A percentile compares a stretch with the other conserved stretches of the same genome.
phyloP scores from a whole-genome alignment of 2,113 vertebrate genomes.

The Hassar affinis region DNA sequence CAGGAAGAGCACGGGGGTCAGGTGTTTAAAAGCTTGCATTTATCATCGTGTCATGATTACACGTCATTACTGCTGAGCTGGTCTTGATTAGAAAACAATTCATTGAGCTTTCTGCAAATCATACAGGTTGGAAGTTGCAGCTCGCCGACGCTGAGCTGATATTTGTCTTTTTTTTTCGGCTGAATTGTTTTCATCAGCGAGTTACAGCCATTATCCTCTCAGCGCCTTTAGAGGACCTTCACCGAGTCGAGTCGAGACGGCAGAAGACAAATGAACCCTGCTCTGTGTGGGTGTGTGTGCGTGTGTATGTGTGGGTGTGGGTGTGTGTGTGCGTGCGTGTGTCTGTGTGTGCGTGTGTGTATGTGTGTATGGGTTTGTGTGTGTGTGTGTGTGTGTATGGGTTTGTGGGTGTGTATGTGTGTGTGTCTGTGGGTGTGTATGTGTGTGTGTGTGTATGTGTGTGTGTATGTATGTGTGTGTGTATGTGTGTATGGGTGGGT shows the following conservation, averaged over 20 bases:
- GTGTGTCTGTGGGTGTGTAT: too few relatives aligned
- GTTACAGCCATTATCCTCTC: constrained; percentile 25
- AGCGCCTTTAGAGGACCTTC: constrained; percentile 20
- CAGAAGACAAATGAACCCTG: constrained; percentile 27
- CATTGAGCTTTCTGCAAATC: constrained; percentile 47
- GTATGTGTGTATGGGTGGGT: too few relatives aligned
- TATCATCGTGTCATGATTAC: constrained; percentile 67
- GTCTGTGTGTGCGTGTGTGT: too few relatives aligned
- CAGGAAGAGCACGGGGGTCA: constrained; percentile 60
- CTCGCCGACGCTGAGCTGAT: neutral
- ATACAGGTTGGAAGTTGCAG: constrained; percentile 24
- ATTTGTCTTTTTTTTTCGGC: constrained; percentile 22
- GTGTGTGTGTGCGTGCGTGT: too few relatives aligned
- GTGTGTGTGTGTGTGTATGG: too few relatives aligned
- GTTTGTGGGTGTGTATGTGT: too few relatives aligned
- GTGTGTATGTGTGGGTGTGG: neutral
- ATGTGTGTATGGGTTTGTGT: too few relatives aligned
- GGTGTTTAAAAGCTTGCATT: constrained; percentile 69
- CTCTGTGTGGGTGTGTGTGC: neutral
- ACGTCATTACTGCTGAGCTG: constrained; percentile 66
- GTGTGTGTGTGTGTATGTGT: too few relatives aligned
- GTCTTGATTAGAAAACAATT: constrained; percentile 64
- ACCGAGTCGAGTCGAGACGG: constrained; percentile 21
- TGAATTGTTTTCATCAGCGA: constrained; percentile 37
- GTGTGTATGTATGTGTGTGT: too few relatives aligned